These are phyloP conservation scores for Oxycera nigricornis DNA, from an alignment of 2,888 invertebrate species.

Conservation along the genomic window DNA sequence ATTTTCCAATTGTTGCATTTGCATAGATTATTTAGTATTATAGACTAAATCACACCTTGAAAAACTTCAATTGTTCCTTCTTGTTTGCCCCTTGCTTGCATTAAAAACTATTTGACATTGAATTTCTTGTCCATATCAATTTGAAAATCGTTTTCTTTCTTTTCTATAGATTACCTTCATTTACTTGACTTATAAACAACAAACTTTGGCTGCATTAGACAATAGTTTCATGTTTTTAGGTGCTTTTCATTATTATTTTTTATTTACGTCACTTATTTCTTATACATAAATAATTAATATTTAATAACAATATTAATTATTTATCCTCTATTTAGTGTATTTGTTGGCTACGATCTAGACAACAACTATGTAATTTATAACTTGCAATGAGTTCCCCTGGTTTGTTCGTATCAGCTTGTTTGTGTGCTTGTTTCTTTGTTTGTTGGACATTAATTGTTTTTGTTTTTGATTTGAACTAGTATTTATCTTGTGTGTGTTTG, in stretches of 20 bases:
- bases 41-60: not conserved
- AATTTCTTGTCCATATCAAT: not conserved
- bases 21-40: too few species aligned
- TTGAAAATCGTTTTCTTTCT: not conserved
- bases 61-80: not conserved
- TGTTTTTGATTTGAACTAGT: not conserved
- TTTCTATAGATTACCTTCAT: too few species aligned
- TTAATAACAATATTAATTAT: conserved; percentile 38
- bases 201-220: conserved; percentile 46
- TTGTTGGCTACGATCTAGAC: conserved; percentile 11
- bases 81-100: not conserved
- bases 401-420: not conserved
- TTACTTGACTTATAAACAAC: conserved; percentile 43
- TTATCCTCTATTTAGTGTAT: not conserved
- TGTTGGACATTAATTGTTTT: not conserved
- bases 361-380: not conserved
- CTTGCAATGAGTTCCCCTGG: not conserved
- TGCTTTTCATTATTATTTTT: not conserved
- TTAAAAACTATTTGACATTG: not conserved
- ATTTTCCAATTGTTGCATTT: too few species aligned
- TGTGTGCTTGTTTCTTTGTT: not conserved
- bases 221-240: conserved; percentile 9
- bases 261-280: not conserved
- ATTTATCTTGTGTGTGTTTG: not conserved
- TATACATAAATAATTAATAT: conserved; percentile 23